Evolutionary conservation across 2,888 invertebrate species (phyloP), one percentile per base, ranked within the genome.

Genomic region (Pammene fasciana): DNA sequence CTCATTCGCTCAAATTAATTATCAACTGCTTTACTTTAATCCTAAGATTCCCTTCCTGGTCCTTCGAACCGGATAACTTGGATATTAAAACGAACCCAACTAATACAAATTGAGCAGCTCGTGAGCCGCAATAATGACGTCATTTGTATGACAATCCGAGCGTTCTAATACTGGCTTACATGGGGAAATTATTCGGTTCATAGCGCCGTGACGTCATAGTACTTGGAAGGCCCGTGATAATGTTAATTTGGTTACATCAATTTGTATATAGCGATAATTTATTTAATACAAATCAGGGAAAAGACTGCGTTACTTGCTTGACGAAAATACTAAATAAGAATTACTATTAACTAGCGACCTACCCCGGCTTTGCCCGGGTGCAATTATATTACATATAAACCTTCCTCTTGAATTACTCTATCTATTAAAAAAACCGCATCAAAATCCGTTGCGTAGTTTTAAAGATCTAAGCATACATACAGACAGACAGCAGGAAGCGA

Each of bases 81-180:
- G 60, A 62, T 62, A 68, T 68, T 64, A 68, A 50, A 68, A 68
- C 62, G 50, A 68, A 56, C 54, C 68, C 38, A 36, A 52, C 50
- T 64, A 68, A 68, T 65, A 68, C 68, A 65, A 65, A 68, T 68
- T 54, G 55, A 41, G 46, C 41, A 55, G 6, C 65, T 65, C 65
- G 36, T 34, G 65, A 46, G 45, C 38, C 59, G 13, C 41, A 59
- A 46, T 70, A 70, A 70, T 65, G 54, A 70, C 60, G 46, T 65
- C 65, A 68, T 71, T 68, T 65, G 67, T 71, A 67, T 71, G 71
- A 55, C 67, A 71, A 71, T 71, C 64, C 54, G 54, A 62, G 67
- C 57, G 67, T 64, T 55, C 48, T 67, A 71, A 71, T 71, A 71
- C 46, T 52, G 71, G 71, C 62, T 67, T 71, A 67, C 70, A 67